phyloP scores from a whole-genome alignment of 2,113 vertebrate species.

The Seriola aureovittata region DNA sequence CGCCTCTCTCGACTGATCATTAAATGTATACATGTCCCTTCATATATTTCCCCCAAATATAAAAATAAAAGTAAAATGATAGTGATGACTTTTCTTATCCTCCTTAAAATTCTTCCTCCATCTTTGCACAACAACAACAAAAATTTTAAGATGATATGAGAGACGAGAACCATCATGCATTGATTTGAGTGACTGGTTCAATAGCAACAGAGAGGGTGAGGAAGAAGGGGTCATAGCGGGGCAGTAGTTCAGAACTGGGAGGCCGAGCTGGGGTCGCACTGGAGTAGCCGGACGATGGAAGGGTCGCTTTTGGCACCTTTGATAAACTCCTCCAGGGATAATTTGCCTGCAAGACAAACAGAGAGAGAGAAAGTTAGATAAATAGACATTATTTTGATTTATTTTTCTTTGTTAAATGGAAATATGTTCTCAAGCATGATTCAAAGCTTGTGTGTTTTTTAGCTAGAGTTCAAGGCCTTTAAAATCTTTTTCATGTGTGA shows the following conservation, averaged over 20 bases:
- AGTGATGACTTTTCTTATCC: slow-evolving; percentile 53
- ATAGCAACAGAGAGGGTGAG: slow-evolving; percentile 59
- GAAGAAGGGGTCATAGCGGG: slow-evolving; percentile 25
- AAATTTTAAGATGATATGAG: slow-evolving; percentile 60
- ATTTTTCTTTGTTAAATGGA: no score
- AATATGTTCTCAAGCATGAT: no score
- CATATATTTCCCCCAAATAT: slow-evolving; percentile 42
- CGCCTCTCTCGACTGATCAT: slow-evolving; percentile 32
- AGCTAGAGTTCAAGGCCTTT: no score
- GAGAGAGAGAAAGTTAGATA: background rate
- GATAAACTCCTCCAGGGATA: slow-evolving; percentile 99
- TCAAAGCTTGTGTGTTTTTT: no score
- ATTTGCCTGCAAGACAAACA: slow-evolving; percentile 86
- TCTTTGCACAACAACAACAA: slow-evolving; percentile 72
- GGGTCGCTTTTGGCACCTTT: slow-evolving; percentile 99
- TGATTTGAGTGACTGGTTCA: slow-evolving; percentile 78
- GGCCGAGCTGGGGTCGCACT: slow-evolving; percentile 97
- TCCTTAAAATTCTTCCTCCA: slow-evolving; percentile 62
- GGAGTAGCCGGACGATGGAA: slow-evolving; percentile 97
- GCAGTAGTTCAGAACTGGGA: slow-evolving; percentile 90
- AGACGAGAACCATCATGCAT: slow-evolving; percentile 86
- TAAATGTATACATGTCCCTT: slow-evolving; percentile 61
- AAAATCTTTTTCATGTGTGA: no score
- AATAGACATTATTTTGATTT: background rate
- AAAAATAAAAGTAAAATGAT: slow-evolving; percentile 65